Percentiles rank a stretch among this genome's conserved stretches.
phyloP scores from a whole-genome alignment of 2,113 vertebrate species.

The Equus quagga region DNA sequence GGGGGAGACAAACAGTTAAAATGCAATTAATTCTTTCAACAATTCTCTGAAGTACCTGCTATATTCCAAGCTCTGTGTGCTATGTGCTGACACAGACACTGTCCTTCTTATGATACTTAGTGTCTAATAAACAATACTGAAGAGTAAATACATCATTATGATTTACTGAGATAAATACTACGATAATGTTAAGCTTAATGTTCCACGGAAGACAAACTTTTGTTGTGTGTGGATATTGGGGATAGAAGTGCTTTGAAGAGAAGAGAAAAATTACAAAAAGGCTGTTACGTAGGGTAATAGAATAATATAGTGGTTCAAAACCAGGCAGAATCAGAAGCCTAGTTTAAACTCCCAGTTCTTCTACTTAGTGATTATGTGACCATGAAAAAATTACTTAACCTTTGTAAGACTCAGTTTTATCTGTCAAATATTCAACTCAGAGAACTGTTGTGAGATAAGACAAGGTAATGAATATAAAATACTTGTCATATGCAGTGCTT shows the following conservation, averaged over 20 bases:
- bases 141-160: neutral
- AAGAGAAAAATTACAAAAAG: neutral
- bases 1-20: neutral
- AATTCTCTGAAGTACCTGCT: neutral
- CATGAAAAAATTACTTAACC: neutral
- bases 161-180: neutral
- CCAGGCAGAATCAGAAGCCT: neutral
- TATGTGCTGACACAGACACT: neutral
- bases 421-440: neutral
- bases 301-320: neutral
- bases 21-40: neutral
- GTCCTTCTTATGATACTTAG: neutral
- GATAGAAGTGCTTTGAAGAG: neutral
- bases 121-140: neutral
- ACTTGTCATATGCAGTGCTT: neutral
- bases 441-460: neutral
- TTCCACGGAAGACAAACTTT: neutral
- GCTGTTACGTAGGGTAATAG: neutral
- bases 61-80: neutral
- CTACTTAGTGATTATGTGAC: neutral
- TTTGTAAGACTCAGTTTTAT: neutral
- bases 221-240: neutral
- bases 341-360: neutral
- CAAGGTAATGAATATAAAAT: neutral
- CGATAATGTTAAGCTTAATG: neutral